Evolutionary conservation across 2,797 vertebrate genomes (phyloP), one percentile per base, ranked within the genome.

Genomic region (Myripristis jacobus): DNA sequence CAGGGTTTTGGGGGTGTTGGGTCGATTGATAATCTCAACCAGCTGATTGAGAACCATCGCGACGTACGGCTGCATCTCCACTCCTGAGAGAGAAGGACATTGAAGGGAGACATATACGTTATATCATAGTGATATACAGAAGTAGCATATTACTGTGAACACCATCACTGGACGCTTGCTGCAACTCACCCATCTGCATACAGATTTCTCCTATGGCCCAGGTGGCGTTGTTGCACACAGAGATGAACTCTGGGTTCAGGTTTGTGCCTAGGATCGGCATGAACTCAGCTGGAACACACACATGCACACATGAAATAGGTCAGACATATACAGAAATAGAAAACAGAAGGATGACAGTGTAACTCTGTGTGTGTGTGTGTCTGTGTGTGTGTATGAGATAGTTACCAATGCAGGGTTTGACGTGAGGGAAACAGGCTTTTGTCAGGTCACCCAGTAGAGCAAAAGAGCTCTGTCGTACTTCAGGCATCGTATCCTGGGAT

Each of bases 151-250:
- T 4, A 1, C 21, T 31, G 21, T 46, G 16, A 19, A 9, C 1
- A 4, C 18, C 27, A 48, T 25, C 1, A 12, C 2, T 3, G 27
- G 6, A 29, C 3, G 56, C 52, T 21, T 19, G 36, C 60, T 11
- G 55, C 50, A 64, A 74, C 94, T 94, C 80, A 97, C 96, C 96
- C 97, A 98, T 98, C 90, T 98, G 96, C 96, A 98, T 98, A 74
- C 96, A 97, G 91, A 98, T 98, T 93, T 98, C 97, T 1, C 97
- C 97, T 0, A 98, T 98, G 86, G 97, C 97, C 97, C 97, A 98
- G 53, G 96, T 97, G 0, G 97, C 97, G 2, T 97, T 98, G 90
- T 97, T 98, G 88, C 97, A 98, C 11, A 98, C 97, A 0, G 97
- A 98, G 88, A 98, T 98, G 82, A 97, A 97, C 84, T 98, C 97